A percentile compares a stretch with the other conserved stretches of the same genome.
These are phyloP conservation scores for Tetraodon nigroviridis DNA, from an alignment of 2,113 vertebrate genomes.

Conservation along the genomic window DNA sequence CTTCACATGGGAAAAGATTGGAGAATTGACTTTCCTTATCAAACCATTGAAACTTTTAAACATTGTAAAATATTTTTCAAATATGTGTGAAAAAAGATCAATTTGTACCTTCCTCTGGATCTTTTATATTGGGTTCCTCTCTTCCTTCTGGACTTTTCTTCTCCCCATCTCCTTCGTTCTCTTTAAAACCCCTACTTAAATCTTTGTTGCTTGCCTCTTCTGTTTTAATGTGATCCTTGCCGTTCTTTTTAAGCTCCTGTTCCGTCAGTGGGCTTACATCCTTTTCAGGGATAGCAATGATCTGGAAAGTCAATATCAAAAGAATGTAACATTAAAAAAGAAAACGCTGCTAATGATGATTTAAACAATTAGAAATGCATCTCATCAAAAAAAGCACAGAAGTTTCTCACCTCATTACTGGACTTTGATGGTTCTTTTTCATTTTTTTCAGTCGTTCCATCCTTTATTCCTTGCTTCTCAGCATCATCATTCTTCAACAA, in stretches of 20 bases:
- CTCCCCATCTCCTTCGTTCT: conserved; percentile 53
- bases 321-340: too few relatives aligned
- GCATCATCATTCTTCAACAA: conserved; percentile 62
- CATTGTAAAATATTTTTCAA: conserved; percentile 12
- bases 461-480: conserved; percentile 70
- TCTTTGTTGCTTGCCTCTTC: conserved; percentile 62
- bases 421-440: conserved; percentile 57
- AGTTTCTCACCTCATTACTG: conserved; percentile 56
- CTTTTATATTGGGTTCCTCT: conserved; percentile 55
- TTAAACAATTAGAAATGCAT: too few relatives aligned
- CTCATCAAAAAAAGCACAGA: not conserved
- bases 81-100: too few relatives aligned
- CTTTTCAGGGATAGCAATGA: conserved; percentile 74
- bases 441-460: conserved; percentile 66
- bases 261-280: conserved; percentile 67
- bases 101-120: conserved; percentile 63
- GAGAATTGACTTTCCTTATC: too few relatives aligned
- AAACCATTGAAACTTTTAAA: too few relatives aligned
- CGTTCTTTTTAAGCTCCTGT: conserved; percentile 55
- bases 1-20: too few relatives aligned
- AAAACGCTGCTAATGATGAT: too few relatives aligned
- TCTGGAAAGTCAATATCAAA: conserved; percentile 40
- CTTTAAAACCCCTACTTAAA: conserved; percentile 39
- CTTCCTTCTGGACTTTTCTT: conserved; percentile 45
- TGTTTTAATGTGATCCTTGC: conserved; percentile 64